Percentiles rank a stretch among this genome's conserved stretches.
These are phyloP conservation scores for Campoplex nolae DNA, from an alignment of 2,888 invertebrate genomes.

Conservation along the genomic window DNA sequence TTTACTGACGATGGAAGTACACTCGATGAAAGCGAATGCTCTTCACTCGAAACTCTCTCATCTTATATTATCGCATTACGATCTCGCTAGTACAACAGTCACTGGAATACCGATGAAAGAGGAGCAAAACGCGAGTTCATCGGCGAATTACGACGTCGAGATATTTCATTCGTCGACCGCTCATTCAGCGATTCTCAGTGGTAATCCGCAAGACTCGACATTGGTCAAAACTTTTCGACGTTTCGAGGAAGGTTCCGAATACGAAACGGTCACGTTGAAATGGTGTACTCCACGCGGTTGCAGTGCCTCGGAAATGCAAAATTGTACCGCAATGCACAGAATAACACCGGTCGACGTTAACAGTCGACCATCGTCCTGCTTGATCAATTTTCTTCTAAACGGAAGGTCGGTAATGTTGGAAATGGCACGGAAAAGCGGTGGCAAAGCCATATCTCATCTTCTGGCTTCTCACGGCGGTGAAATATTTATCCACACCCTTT, in stretches of 20 bases:
- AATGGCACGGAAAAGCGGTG: slow-evolving; percentile 93
- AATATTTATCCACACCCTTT: slow-evolving; percentile 97
- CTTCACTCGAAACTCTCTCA: slow-evolving; percentile 91
- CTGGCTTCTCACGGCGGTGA: slow-evolving; percentile 97
- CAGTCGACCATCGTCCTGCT: slow-evolving; percentile 97
- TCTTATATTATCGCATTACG: slow-evolving; percentile 93
- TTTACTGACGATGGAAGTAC: slow-evolving; percentile 91
- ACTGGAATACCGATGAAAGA: slow-evolving; percentile 99
- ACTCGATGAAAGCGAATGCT: slow-evolving; percentile 91
- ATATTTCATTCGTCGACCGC: slow-evolving; percentile 95
- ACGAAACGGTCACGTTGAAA: slow-evolving; percentile 94
- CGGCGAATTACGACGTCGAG: slow-evolving; percentile 99
- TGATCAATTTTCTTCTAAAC: slow-evolving; percentile 98
- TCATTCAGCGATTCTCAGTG: slow-evolving; percentile 92
- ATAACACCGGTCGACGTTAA: slow-evolving; percentile 99
- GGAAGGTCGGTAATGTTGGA: slow-evolving; percentile 97
- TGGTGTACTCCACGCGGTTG: slow-evolving; percentile 99
- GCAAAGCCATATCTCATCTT: slow-evolving; percentile 96
- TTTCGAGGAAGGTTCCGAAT: slow-evolving; percentile 89
- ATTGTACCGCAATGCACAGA: slow-evolving; percentile 93
- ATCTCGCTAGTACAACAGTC: slow-evolving; percentile 97
- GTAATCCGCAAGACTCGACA: slow-evolving; percentile 87
- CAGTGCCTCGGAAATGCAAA: slow-evolving; percentile 92
- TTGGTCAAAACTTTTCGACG: slow-evolving; percentile 88
- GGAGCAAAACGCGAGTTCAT: slow-evolving; percentile 98